Percentiles rank a stretch among this genome's conserved stretches.
These are phyloP conservation scores for Troides helena DNA, from an alignment of 2,888 invertebrate genomes.

Conservation along the genomic window DNA sequence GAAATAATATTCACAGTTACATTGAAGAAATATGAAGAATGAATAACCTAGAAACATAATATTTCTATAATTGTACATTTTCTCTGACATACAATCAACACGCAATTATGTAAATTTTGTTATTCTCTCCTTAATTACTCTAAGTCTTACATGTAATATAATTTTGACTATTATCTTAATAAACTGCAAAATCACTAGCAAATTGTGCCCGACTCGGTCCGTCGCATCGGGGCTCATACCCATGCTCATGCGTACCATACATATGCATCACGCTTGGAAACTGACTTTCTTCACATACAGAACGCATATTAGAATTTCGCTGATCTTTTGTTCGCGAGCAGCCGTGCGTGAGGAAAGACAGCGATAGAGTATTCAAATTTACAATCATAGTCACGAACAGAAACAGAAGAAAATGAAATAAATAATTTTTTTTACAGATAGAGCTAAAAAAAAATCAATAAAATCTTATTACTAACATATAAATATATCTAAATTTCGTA, in stretches of 20 bases:
- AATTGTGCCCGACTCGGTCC: conserved; percentile 50
- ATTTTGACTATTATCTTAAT: conserved; percentile 25
- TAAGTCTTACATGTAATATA: conserved; percentile 10
- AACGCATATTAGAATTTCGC: conserved; percentile 62
- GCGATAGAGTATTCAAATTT: conserved; percentile 38
- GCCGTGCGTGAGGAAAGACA: conserved; percentile 48
- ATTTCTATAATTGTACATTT: conserved; percentile 1
- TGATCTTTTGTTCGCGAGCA: conserved; percentile 61
- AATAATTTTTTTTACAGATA: not conserved
- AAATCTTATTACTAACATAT: too few species aligned
- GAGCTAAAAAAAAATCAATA: not conserved
- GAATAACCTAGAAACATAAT: not conserved
- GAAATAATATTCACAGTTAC: not conserved
- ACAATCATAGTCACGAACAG: conserved; percentile 36
- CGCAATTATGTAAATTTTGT: conserved; percentile 4
- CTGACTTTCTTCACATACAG: conserved; percentile 70
- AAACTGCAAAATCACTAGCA: conserved; percentile 28
- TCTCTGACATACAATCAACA: conserved; percentile 7
- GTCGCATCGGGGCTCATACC: conserved; percentile 39
- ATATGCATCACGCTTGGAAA: conserved; percentile 63
- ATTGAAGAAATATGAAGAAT: not conserved
- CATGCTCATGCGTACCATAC: conserved; percentile 39
- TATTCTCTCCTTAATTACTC: conserved; percentile 11
- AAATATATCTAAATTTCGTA: too few species aligned
- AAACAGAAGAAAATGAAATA: not conserved